phyloP scores from a whole-genome alignment of 2,888 invertebrate genomes.

The Hypomecis punctinalis region DNA sequence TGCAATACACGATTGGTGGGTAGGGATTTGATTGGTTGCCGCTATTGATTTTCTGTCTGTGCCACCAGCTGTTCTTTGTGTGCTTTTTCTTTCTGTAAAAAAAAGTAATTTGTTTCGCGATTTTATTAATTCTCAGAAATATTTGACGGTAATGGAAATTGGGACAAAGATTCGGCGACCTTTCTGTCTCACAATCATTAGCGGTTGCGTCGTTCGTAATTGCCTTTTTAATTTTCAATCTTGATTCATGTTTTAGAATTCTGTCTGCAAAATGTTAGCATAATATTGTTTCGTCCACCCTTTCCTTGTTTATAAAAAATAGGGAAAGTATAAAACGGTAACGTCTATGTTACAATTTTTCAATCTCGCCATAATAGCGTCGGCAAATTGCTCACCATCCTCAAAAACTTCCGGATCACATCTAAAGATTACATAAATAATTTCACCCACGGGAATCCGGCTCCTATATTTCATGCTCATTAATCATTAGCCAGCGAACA shows the following conservation, averaged over 20 bases:
- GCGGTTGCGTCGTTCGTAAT: not conserved
- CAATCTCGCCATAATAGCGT: conserved; percentile 7
- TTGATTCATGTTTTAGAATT: not conserved
- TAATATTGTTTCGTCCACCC: not conserved
- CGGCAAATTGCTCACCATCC: not conserved
- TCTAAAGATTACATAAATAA: conserved; percentile 28
- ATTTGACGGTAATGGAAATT: conserved; percentile 12
- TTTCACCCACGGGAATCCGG: conserved; percentile 31
- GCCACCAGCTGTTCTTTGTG: conserved; percentile 19
- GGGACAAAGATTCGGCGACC: conserved; percentile 6
- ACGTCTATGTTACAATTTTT: not conserved
- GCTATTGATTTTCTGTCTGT: conserved; percentile 30
- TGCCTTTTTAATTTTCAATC: conserved; percentile 1
- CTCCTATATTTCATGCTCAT: conserved; percentile 28
- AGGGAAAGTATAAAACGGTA: not conserved
- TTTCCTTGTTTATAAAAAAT: not conserved
- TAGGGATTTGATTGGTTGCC: conserved; percentile 35
- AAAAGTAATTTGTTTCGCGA: conserved; percentile 14
- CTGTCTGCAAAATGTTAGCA: not conserved
- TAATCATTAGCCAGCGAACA: conserved; percentile 26
- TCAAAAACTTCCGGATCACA: conserved; percentile 23
- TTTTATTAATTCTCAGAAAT: conserved; percentile 19
- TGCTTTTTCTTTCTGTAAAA: conserved; percentile 12
- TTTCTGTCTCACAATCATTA: conserved; percentile 4
- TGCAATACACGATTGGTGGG: conserved; percentile 36